These are phyloP conservation scores for Nomada fucata DNA, from an alignment of 2,888 invertebrate species.

Conservation along the genomic window DNA sequence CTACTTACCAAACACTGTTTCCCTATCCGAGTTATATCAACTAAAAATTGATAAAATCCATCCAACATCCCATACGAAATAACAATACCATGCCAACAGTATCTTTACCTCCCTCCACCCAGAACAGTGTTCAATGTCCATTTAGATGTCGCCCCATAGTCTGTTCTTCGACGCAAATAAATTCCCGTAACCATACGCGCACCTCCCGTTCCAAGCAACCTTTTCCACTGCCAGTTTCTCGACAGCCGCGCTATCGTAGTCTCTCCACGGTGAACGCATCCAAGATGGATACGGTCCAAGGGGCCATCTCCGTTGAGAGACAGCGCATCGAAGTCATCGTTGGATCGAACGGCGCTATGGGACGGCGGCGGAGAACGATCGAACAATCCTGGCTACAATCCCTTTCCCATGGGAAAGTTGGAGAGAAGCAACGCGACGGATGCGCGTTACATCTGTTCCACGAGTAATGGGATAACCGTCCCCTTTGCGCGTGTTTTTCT, in stretches of 20 bases:
- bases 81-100: no score
- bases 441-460: slow-evolving; percentile 51
- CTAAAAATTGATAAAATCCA: no score
- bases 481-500: slow-evolving; percentile 28
- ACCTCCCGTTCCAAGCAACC: slow-evolving; percentile 13
- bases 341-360: slow-evolving; percentile 28
- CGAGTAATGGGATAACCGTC: slow-evolving; percentile 48
- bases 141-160: no score
- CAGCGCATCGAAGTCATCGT: slow-evolving; percentile 42
- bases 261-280: slow-evolving; percentile 31
- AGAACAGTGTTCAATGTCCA: not conserved
- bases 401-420: slow-evolving; percentile 25
- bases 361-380: slow-evolving; percentile 9
- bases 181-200: slow-evolving; percentile 15
- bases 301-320: slow-evolving; percentile 51
- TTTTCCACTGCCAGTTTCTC: slow-evolving; percentile 22
- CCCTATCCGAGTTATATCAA: no score
- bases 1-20: no score
- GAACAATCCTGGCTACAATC: slow-evolving; percentile 43
- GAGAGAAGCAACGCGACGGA: slow-evolving; percentile 39
- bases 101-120: not conserved
- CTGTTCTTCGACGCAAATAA: slow-evolving; percentile 18
- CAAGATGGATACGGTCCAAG: slow-evolving; percentile 53
- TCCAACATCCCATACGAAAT: no score
- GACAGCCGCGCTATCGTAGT: slow-evolving; percentile 26